These are phyloP conservation scores for Ellobius talpinus DNA, from an alignment of 2,113 vertebrate genomes.

Conservation along the genomic window DNA sequence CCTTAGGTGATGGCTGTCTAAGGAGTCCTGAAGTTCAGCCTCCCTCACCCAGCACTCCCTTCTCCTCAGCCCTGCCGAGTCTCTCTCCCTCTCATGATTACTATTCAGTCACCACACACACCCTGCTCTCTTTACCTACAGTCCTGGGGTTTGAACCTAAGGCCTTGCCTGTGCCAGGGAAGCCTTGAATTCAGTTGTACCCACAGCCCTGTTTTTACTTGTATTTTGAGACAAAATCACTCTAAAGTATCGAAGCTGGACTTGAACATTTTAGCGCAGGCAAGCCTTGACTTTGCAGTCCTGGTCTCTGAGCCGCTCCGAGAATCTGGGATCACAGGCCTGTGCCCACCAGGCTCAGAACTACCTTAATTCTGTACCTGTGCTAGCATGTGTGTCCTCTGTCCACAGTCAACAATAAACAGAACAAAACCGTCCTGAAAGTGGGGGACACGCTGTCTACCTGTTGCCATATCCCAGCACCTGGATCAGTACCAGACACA, in stretches of 20 bases:
- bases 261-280: background rate
- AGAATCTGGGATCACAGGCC: background rate
- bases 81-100: background rate
- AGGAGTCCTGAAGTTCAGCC: background rate
- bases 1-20: background rate
- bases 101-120: background rate
- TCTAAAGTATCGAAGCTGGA: background rate
- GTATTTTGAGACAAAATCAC: background rate
- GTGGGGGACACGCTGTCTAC: background rate
- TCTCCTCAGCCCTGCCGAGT: background rate
- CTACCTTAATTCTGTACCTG: background rate
- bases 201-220: background rate
- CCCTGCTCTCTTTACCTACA: background rate
- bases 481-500: background rate
- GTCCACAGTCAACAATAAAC: background rate
- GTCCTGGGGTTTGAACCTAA: background rate
- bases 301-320: too few relatives aligned
- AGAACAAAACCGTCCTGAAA: background rate
- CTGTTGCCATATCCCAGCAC: background rate
- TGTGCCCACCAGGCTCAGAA: background rate
- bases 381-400: background rate
- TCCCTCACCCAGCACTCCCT: background rate
- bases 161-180: background rate
- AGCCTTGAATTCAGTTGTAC: background rate
- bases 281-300: background rate